Base-by-base conservation (phyloP, 2,113 vertebrate genomes). In the Sapayoa aenigma region DNA sequence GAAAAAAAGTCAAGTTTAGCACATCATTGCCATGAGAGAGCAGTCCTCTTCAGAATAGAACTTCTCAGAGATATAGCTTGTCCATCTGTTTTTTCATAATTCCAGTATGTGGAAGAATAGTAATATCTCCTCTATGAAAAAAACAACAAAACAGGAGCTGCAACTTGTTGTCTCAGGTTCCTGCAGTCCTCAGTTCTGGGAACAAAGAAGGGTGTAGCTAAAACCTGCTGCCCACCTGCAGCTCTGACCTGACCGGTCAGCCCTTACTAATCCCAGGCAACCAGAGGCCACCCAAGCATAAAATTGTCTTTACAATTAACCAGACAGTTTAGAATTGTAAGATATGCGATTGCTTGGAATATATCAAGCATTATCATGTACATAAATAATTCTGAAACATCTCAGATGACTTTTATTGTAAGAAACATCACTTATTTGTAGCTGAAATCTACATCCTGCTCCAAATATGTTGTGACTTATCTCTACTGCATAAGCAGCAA, bases 91-190 rank as follows among this genome's bases (percentile, higher is more conserved):
- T 66, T 44, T 44, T 67, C 23, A 59, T 39, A 27, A 25, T 37
- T 79, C 41, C 19, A 35, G 1, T 2, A 2, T 4, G 35, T 1
- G 1, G 47, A 74, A 78, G 8, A 87, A 63, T 0, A 65, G 14
- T 12, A 25, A 4, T 14, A 41, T 12, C 33, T 55, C 28, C 28
- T 65, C 15, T 53, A 3, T 6, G 14, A 42, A 42, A 30, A 46
- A 74, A 90, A 66, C 37, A 31, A 42, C 66, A 89, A 67, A 47
- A 5, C 6, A 84, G 67, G 55, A 94, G 23, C 19, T 78, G 23
- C 30, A 73, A 73, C 21, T 71, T 63, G 67, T 39, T 30, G 13
- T 42, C 18, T 44, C 37, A 25, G 17, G 33, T 56, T 79, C 37
- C 81, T 66, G 46, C 30, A 58, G 41, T 25, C 37, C 41, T 56